Evolutionary conservation across 2,888 invertebrate genomes (phyloP).

Genomic region (Girardia tigrina): DNA sequence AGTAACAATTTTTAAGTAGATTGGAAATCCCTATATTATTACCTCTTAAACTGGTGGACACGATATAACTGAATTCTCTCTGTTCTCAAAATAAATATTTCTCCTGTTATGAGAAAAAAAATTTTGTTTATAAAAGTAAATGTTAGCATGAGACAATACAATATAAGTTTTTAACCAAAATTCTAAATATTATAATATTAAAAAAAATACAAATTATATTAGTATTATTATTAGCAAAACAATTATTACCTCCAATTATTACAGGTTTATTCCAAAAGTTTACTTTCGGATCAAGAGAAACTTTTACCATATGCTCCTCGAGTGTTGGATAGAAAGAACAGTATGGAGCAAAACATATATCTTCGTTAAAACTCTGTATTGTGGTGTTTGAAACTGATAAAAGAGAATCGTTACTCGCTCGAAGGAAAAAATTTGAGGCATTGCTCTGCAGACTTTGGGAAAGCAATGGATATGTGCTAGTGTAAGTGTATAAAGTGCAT

Average conservation of each 20-base stretch:
- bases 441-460: constrained; percentile 32
- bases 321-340: constrained; percentile 49
- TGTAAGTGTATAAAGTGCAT: constrained; percentile 49
- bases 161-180: too few species aligned
- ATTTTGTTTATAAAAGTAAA: too few species aligned
- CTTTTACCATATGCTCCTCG: constrained; percentile 47
- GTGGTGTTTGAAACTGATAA: background rate
- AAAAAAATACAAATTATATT: too few species aligned
- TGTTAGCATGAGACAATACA: too few species aligned
- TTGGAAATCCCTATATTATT: too few species aligned
- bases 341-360: constrained; percentile 49
- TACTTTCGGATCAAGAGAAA: constrained; percentile 43
- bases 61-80: too few species aligned
- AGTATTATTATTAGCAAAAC: too few species aligned
- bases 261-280: constrained; percentile 51
- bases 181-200: too few species aligned
- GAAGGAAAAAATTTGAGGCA: background rate
- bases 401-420: background rate
- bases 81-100: too few species aligned
- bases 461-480: constrained; percentile 49
- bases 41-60: too few species aligned
- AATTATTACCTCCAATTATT: background rate
- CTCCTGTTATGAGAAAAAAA: too few species aligned
- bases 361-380: constrained; percentile 40
- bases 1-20: too few species aligned